Evolutionary conservation across 37 sponge, comb jelly and placozoan genomes (phyloP).

Genomic region (Cliona cf. orientalis): DNA sequence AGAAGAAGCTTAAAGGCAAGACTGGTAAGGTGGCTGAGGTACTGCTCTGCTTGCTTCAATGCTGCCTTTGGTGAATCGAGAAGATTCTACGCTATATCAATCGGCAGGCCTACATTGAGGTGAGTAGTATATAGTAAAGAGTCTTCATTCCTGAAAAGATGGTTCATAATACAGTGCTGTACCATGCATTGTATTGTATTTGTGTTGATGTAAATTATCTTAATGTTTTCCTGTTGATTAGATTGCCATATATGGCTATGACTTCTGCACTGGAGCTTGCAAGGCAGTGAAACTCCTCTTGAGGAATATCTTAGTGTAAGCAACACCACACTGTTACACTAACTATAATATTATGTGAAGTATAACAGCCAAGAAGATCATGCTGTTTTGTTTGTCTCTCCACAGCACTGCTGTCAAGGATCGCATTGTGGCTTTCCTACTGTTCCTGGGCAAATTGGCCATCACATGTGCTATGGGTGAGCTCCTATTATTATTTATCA

Average conservation of each 20-base stretch:
- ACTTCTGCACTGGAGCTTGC: conserved; percentile 87
- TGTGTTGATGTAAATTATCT: too few species aligned
- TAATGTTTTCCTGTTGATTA: too few species aligned
- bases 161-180: too few species aligned
- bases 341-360: too few species aligned
- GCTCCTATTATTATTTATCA: conserved; percentile 15
- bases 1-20: conserved; percentile 84
- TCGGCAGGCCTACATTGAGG: conserved; percentile 96
- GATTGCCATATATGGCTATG: conserved; percentile 96
- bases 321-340: background rate
- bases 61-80: conserved; percentile 96
- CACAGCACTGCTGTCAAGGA: conserved; percentile 89
- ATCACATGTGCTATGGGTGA: conserved; percentile 73
- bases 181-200: too few species aligned
- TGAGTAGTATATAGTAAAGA: too few species aligned
- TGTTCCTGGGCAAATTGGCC: conserved; percentile 91
- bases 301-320: conserved; percentile 85
- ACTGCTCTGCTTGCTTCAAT: conserved; percentile 74
- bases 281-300: conserved; percentile 79
- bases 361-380: too few species aligned
- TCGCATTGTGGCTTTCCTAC: conserved; percentile 85
- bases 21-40: conserved; percentile 39
- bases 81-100: conserved; percentile 95
- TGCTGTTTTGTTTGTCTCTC: too few species aligned
- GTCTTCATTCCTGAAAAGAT: too few species aligned